Conservation (phyloP, 30 jellyfish, hydroid and myxozoan species). For the Hydractinia echinata region DNA sequence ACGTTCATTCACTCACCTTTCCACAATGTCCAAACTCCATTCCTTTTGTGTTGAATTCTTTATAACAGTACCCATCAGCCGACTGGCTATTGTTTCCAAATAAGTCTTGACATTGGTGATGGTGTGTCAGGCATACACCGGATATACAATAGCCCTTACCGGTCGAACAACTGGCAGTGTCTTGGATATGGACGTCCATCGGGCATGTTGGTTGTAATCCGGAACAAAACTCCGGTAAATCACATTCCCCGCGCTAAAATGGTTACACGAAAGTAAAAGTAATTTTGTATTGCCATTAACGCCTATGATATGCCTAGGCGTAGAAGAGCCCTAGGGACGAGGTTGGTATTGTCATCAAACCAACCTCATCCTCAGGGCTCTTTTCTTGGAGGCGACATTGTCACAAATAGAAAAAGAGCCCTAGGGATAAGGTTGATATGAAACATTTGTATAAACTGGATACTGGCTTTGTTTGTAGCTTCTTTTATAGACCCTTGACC, state of each 20-base stretch:
- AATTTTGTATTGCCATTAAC: too few species aligned
- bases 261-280: too few species aligned
- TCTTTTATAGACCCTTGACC: too few species aligned
- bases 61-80: slow-evolving; percentile 30
- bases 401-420: background rate
- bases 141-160: slow-evolving; percentile 29
- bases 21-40: slow-evolving; percentile 33
- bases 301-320: too few species aligned
- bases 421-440: too few species aligned
- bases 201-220: slow-evolving; percentile 28
- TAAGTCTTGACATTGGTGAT: slow-evolving; percentile 21
- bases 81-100: slow-evolving; percentile 27
- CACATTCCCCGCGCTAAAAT: slow-evolving; percentile 30
- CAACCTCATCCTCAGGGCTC: too few species aligned
- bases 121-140: slow-evolving; percentile 37
- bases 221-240: slow-evolving; percentile 33
- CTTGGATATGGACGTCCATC: slow-evolving; percentile 23
- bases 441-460: too few species aligned
- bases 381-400: too few species aligned
- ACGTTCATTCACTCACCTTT: slow-evolving; percentile 9
- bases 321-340: background rate
- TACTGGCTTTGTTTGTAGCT: too few species aligned
- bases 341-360: too few species aligned
- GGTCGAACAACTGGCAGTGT: slow-evolving; percentile 13
- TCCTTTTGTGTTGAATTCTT: slow-evolving; percentile 26